Percentiles rank a stretch among this genome's conserved stretches.
Conservation (phyloP, 2,113 vertebrate species). For the Rhea pennata region DNA sequence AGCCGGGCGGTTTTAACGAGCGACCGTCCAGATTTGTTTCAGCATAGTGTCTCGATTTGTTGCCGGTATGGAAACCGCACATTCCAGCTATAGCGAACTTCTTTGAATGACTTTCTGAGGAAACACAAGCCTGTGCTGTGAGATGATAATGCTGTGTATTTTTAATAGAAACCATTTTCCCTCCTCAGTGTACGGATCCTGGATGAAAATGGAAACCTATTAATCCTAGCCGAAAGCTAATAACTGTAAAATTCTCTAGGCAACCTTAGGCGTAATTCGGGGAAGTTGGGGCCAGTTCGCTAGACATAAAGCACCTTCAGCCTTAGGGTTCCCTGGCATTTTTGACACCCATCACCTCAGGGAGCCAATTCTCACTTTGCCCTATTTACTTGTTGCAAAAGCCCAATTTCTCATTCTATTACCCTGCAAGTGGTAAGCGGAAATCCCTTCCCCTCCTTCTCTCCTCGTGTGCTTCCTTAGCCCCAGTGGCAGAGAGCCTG, state of each 20-base stretch:
- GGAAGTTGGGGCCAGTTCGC: background rate
- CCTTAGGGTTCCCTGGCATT: slow-evolving; percentile 39
- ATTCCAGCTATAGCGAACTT: background rate
- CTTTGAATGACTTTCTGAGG: background rate
- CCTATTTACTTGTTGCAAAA: slow-evolving; percentile 14
- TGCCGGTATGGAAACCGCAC: background rate
- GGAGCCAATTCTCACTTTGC: background rate
- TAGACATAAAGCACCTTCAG: slow-evolving; percentile 48
- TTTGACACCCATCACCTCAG: slow-evolving; percentile 26
- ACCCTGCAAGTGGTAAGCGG: background rate
- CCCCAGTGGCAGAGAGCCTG: background rate
- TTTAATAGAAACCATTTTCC: background rate
- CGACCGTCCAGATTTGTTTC: background rate
- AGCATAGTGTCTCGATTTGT: background rate
- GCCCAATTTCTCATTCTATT: slow-evolving; percentile 10
- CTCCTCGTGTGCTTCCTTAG: background rate
- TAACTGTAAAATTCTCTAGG: slow-evolving; percentile 33
- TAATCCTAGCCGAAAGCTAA: background rate
- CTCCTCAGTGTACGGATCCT: background rate
- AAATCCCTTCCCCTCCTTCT: background rate
- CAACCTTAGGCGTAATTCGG: background rate
- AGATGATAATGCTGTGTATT: background rate
- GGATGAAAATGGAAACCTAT: background rate
- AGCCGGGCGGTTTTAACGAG: slow-evolving; percentile 19
- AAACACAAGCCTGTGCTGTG: background rate